Conservation (phyloP, 2,797 vertebrate species). For the Phrynocephalus vlangalii region DNA sequence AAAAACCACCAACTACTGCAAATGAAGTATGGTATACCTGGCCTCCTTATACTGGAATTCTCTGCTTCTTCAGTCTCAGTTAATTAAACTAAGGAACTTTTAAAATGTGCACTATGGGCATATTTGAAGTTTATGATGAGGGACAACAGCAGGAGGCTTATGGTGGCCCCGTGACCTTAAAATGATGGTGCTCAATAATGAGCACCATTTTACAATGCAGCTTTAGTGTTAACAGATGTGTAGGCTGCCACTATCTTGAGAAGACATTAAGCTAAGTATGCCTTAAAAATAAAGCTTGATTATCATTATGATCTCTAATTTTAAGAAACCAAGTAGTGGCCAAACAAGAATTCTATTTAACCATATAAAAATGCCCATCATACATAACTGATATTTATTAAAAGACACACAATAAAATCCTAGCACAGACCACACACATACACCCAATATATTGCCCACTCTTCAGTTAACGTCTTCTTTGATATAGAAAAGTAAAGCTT, state of each 20-base stretch:
- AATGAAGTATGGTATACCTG: constrained; percentile 17
- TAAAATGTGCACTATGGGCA: constrained; percentile 24
- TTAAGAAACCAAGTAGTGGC: constrained; percentile 48
- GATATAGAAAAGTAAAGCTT: background rate
- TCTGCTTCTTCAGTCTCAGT: constrained; percentile 29
- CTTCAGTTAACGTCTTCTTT: constrained; percentile 25
- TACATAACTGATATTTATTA: background rate
- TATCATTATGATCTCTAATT: constrained; percentile 47
- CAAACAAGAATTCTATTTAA: constrained; percentile 57
- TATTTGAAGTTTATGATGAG: constrained; percentile 38
- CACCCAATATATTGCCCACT: background rate
- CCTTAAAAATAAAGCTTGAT: background rate
- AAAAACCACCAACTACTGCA: background rate
- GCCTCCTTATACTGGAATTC: constrained; percentile 38
- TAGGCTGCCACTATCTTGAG: background rate
- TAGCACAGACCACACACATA: background rate
- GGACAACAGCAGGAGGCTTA: constrained; percentile 16
- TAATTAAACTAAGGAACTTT: constrained; percentile 57
- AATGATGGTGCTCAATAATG: constrained; percentile 35
- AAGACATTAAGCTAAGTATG: constrained; percentile 17
- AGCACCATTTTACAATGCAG: constrained; percentile 19
- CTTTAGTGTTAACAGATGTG: constrained; percentile 30
- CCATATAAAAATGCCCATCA: background rate
- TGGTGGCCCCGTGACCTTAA: constrained; percentile 12
- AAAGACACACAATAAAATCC: constrained; percentile 3